phyloP scores from a whole-genome alignment of 2,888 invertebrate species.

The Tortrix viridana region DNA sequence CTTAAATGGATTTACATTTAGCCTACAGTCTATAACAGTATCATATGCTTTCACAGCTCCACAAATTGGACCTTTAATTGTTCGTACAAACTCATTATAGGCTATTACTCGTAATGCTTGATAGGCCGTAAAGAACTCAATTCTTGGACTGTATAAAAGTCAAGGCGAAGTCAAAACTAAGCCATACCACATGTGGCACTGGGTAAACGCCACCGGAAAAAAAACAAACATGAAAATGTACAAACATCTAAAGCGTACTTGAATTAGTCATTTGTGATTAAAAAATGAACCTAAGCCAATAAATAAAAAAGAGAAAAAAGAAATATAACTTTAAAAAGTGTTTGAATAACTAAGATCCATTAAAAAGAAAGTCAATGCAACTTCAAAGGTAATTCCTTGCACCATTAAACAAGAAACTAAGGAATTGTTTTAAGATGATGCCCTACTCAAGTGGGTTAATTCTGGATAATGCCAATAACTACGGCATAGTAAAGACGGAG shows the following conservation, averaged over 20 bases:
- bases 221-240: not conserved
- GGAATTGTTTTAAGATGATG: constrained; percentile 51
- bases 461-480: constrained; percentile 62
- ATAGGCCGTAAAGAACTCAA: constrained; percentile 60
- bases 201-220: not conserved
- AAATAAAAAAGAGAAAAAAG: not conserved
- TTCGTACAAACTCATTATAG: constrained; percentile 34
- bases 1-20: not conserved
- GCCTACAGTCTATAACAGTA: not conserved
- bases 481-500: constrained; percentile 70
- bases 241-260: no score
- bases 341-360: not conserved
- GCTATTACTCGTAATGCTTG: constrained; percentile 60
- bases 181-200: constrained; percentile 20
- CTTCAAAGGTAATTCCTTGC: not conserved
- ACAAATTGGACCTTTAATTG: constrained; percentile 30
- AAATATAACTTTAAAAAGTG: not conserved
- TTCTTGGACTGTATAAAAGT: constrained; percentile 63
- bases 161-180: constrained; percentile 9
- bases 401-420: not conserved
- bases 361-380: not conserved
- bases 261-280: not conserved
- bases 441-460: constrained; percentile 64
- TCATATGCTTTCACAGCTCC: constrained; percentile 24
- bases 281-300: not conserved